Conservation (phyloP, 2,888 invertebrate species). For the Stramonita haemastoma region DNA sequence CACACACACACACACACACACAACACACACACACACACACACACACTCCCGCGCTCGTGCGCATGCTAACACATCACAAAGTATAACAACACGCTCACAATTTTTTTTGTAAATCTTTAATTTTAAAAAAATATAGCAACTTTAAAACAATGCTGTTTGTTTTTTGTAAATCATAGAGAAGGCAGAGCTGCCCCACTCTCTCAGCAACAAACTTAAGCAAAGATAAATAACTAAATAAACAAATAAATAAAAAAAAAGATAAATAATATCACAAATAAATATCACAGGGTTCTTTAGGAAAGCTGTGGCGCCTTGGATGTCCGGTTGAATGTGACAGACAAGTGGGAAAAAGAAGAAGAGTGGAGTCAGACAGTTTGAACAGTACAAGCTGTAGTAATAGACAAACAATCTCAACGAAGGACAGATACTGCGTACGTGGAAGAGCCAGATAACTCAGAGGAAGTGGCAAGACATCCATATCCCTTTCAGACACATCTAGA, state of each 20-base stretch:
- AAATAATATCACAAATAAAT: background rate
- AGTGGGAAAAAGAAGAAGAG: background rate
- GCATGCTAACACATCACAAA: background rate
- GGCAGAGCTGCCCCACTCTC: background rate
- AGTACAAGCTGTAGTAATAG: background rate
- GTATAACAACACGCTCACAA: background rate
- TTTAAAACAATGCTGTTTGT: background rate
- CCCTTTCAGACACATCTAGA: background rate
- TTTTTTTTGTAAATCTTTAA: background rate
- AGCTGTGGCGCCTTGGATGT: background rate
- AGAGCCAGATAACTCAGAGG: background rate
- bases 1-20: conserved; percentile 13
- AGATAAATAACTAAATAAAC: background rate
- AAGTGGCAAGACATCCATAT: background rate
- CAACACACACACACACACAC: no score
- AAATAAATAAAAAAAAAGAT: background rate
- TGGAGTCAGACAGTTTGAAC: no score
- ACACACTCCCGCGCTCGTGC: no score
- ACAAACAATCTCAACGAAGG: background rate
- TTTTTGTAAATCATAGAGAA: background rate
- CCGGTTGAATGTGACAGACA: background rate
- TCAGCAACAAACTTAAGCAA: background rate
- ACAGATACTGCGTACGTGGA: background rate
- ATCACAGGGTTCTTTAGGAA: background rate
- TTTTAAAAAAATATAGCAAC: background rate